Base-by-base conservation (phyloP, 1,140 invertebrate species). In the Bombus polaris region DNA sequence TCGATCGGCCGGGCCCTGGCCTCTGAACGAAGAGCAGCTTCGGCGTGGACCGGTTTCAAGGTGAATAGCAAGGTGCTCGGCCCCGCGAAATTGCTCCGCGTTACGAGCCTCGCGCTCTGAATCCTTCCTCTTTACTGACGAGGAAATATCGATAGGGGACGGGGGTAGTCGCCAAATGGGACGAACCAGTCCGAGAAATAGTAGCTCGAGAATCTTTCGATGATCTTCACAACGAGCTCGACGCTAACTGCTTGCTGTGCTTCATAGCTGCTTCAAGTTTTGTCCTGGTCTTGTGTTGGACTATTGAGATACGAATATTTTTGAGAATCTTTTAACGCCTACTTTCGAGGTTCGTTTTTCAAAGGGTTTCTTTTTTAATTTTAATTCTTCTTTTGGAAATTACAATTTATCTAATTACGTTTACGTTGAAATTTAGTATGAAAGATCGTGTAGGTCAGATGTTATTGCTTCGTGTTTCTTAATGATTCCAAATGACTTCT, bases 51-150 rank as follows among this genome's bases (percentile, higher is more conserved):
- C 89, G 90, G 90, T 91, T 91, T 90, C 89, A 88, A 91, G 87
- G 89, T 88, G 90, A 91, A 90, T 87, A 88, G 84, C 89, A 86
- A 90, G 89, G 83, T 88, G 86, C 86, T 77, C 79, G 65, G n/a
- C 57, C 68, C 77, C 42, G 77, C 88, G 75, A 90, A 90, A 89
- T 90, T 90, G 82, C 88, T 83, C 72, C 82, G 76, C 72, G 85
- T 87, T 85, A 82, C 88, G 80, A 85, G 85, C 77, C 44, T 37
- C 62, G 13, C 65, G 28, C 70, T 62, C 53, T 65, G 66, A 84
- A 59, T 62, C 62, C 62, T 32, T 57, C 71, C 75, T 59, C 70
- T n/a, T 35, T 68, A 47, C 25, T 37, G 39, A 79, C 65, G 75
- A 73, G 78, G 80, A 71, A 70, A 84, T 74, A 81, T 81, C 35